Conservation (phyloP, 2,888 invertebrate genomes). For the Dicyrtomina minuta region DNA sequence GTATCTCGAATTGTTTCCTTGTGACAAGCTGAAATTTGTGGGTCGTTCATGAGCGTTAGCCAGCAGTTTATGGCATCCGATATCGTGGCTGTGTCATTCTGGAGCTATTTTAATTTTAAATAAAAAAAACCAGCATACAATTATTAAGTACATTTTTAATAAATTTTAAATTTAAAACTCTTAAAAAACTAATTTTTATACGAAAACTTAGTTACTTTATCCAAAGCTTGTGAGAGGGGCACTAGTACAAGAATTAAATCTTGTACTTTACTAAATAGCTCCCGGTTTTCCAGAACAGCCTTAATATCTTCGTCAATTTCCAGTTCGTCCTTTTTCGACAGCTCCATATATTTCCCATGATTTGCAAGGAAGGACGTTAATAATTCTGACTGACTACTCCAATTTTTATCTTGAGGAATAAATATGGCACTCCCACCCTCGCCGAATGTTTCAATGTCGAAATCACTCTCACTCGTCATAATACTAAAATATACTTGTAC, state of each 20-base stretch:
- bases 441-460: neutral
- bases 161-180: too few relatives aligned
- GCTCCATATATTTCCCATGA: neutral
- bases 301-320: neutral
- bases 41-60: conserved; percentile 4
- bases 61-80: conserved; percentile 7
- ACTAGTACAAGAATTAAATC: neutral
- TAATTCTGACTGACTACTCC: neutral
- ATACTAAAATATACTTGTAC: conserved; percentile 2
- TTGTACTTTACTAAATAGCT: neutral
- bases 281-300: conserved; percentile 2
- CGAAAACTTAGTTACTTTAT: neutral
- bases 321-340: neutral
- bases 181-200: neutral
- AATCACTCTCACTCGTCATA: neutral
- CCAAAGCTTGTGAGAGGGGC: neutral
- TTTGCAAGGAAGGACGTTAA: neutral
- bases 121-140: neutral
- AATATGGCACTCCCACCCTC: neutral
- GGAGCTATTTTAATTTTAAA: neutral
- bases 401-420: neutral
- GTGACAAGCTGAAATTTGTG: neutral
- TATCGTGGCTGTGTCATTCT: conserved; percentile 13
- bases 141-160: too few relatives aligned
- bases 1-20: conserved; percentile 8